Conservation (phyloP, 2,888 invertebrate species). For the Phlogophora meticulosa region DNA sequence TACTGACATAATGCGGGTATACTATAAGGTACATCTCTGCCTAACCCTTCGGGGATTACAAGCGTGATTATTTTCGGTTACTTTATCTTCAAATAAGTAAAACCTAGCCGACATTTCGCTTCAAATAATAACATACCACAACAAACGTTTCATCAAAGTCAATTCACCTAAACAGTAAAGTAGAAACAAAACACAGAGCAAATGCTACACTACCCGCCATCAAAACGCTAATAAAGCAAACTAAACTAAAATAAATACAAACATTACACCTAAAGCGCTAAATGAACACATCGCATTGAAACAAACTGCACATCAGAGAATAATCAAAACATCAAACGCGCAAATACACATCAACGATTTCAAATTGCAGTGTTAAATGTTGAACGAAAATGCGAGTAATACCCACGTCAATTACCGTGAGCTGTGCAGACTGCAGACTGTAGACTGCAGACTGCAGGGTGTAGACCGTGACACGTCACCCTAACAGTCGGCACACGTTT, state of each 20-base stretch:
- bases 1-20: too few species aligned
- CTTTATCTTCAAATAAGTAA: too few species aligned
- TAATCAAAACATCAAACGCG: conserved; percentile 41
- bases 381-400: conserved; percentile 12
- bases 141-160: not conserved
- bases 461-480: conserved; percentile 30
- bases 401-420: conserved; percentile 30
- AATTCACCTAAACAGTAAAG: not conserved
- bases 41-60: too few species aligned
- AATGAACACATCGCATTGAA: conserved; percentile 30
- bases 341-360: conserved; percentile 27
- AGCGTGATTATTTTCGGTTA: too few species aligned
- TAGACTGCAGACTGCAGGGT: conserved; percentile 12
- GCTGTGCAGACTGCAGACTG: conserved; percentile 1
- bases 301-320: conserved; percentile 23
- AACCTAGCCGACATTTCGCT: too few species aligned
- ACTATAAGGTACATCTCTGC: too few species aligned
- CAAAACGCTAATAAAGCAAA: conserved; percentile 36
- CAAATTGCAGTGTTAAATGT: conserved; percentile 17
- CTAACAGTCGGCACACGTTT: conserved; percentile 47
- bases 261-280: conserved; percentile 42
- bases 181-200: not conserved
- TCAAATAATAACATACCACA: too few species aligned
- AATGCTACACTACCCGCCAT: conserved; percentile 9
- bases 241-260: conserved; percentile 42